Base-by-base conservation (phyloP, 2,797 vertebrate genomes). In the Aphelocoma californica region DNA sequence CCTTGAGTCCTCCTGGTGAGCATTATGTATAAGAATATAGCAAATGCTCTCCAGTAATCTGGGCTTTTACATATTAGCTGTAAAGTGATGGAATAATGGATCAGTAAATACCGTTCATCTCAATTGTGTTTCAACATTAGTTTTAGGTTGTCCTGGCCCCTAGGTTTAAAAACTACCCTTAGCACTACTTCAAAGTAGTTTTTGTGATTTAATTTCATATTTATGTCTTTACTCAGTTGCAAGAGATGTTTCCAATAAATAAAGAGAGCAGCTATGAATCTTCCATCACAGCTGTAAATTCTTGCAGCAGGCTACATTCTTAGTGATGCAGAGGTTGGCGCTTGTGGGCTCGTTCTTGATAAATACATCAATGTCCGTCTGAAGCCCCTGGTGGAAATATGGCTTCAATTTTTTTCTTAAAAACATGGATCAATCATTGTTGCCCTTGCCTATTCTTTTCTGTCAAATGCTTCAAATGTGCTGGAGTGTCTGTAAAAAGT, bases 361-460 rank as follows among this genome's bases (percentile, higher is more conserved):
- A 96, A 97, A 98, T 97, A 96, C 87, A 97, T 97, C 97, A 97
- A 45, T 77, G 95, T 97, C 94, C 0, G 0, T 65, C 96, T 77
- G 66, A 97, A 96, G 47, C 56, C 65, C n/a, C 34, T 38, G 38
- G 42, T 97, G 90, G 88, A 98, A 97, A 97, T 97, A 98, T 65
- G 60, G 81, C 95, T 96, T 89, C 94, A 88, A 57, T 97, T 96
- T 97, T 96, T 97, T 94, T 77, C 92, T 97, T 97, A 97, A 97
- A 97, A 97, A 93, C 62, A 88, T 62, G 77, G 85, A 97, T 98
- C 96, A 96, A 95, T 97, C 97, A 97, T 90, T 72, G 88, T 82
- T 97, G 96, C 81, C 96, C 89, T 97, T 87, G 86, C 85, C 91
- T 97, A 97, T 96, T 97, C 93, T 97, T 93, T 97, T 94, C 88